Percentiles rank a stretch among this genome's conserved stretches.
These are phyloP conservation scores for Zaprionus nigranus DNA, from an alignment of 1,140 invertebrate species.

Conservation along the genomic window DNA sequence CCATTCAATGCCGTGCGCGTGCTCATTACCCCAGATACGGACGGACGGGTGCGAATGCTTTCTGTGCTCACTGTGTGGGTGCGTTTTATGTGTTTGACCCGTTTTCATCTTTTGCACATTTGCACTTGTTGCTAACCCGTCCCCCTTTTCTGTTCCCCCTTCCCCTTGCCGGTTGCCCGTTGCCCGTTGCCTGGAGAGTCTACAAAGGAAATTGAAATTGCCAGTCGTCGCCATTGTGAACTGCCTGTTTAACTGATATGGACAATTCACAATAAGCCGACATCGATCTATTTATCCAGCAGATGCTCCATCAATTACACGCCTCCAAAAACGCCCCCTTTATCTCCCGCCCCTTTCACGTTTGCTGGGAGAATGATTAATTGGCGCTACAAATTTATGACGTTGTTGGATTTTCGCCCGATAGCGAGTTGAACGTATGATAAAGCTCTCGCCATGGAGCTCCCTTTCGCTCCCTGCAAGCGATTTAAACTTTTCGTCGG, in stretches of 20 bases:
- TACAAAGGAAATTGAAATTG: constrained; percentile 63
- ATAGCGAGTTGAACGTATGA: constrained; percentile 81
- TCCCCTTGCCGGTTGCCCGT: too few species aligned
- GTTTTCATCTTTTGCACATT: constrained; percentile 18
- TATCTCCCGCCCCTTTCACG: not conserved
- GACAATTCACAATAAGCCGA: constrained; percentile 16
- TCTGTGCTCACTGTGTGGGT: constrained; percentile 46
- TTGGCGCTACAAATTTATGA: constrained; percentile 83
- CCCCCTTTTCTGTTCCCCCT: too few species aligned
- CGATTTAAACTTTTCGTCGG: constrained; percentile 76
- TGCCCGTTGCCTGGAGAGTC: constrained; percentile 21
- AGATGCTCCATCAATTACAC: constrained; percentile 69
- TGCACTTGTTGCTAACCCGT: constrained; percentile 62
- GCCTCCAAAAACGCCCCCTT: not conserved
- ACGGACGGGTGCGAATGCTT: constrained; percentile 30
- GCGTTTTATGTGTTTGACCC: constrained; percentile 24
- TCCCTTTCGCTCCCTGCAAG: constrained; percentile 8
- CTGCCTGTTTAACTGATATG: constrained; percentile 19
- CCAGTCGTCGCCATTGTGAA: constrained; percentile 45
- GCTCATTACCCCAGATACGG: constrained; percentile 72
- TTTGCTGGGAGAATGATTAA: constrained; percentile 63
- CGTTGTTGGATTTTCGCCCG: constrained; percentile 51
- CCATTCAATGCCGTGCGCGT: constrained; percentile 20
- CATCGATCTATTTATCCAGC: not conserved
- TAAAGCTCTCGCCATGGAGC: constrained; percentile 49